phyloP scores from a whole-genome alignment of 2,797 vertebrate genomes.

The Paedocypris micromegethes region DNA sequence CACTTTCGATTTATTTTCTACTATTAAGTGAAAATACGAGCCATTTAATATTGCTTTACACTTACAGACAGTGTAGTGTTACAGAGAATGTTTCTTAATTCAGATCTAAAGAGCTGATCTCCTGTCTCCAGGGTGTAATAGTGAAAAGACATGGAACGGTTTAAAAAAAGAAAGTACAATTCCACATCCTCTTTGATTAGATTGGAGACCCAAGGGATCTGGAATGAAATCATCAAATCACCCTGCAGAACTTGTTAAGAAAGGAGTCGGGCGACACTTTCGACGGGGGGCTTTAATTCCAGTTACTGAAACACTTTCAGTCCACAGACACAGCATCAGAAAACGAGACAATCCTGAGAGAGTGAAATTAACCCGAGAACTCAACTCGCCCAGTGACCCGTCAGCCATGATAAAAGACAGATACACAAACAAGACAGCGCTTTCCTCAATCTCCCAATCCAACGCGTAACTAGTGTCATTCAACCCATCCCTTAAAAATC shows the following conservation, averaged over 20 bases:
- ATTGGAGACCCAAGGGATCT: constrained; percentile 26
- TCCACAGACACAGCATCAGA: constrained; percentile 13
- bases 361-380: not conserved
- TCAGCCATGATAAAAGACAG: constrained; percentile 63
- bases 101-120: constrained; percentile 15
- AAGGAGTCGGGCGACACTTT: constrained; percentile 9
- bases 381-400: constrained; percentile 25
- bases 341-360: not conserved
- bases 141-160: constrained; percentile 24
- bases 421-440: constrained; percentile 12
- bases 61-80: not conserved
- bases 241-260: constrained; percentile 24
- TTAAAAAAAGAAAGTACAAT: constrained; percentile 22
- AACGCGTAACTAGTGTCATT: constrained; percentile 68
- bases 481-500: constrained; percentile 56
- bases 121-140: constrained; percentile 16
- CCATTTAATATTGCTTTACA: not conserved
- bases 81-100: constrained; percentile 4
- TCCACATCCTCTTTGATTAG: constrained; percentile 29
- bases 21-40: no score
- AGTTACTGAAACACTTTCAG: constrained; percentile 10
- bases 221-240: constrained; percentile 33
- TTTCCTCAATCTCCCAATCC: constrained; percentile 37
- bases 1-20: no score
- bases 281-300: constrained; percentile 13